These are phyloP conservation scores for Goniozus legneri DNA, from an alignment of 1,140 invertebrate genomes.

Conservation along the genomic window DNA sequence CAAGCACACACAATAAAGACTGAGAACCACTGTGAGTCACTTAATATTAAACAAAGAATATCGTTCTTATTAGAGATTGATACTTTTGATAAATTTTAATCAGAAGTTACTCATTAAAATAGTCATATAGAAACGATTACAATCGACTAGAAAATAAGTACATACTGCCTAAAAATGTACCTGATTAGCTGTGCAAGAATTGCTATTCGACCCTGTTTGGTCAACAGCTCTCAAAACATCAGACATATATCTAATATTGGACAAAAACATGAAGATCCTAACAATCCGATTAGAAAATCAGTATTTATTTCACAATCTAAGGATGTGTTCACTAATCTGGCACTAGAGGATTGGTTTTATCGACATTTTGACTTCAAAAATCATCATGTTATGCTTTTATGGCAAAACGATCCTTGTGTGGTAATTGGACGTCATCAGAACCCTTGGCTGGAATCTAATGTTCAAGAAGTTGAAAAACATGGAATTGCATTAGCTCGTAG, in stretches of 20 bases:
- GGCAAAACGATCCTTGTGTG: conserved; percentile 89
- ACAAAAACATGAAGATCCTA: background rate
- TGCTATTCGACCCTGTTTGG: too few species aligned
- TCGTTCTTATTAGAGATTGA: too few species aligned
- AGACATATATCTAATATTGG: too few species aligned
- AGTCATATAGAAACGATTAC: too few species aligned
- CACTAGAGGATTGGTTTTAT: conserved; percentile 93
- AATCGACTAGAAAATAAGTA: conserved; percentile 7
- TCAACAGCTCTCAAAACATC: too few species aligned
- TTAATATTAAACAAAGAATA: too few species aligned
- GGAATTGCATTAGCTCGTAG: conserved; percentile 76
- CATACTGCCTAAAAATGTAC: conserved; percentile 31
- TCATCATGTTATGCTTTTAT: conserved; percentile 82
- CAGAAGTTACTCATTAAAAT: too few species aligned
- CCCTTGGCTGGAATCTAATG: conserved; percentile 88
- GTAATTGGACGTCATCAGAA: conserved; percentile 97
- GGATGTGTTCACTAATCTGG: conserved; percentile 87
- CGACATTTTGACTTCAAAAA: conserved; percentile 76
- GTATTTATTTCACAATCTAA: conserved; percentile 89
- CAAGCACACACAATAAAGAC: too few species aligned
- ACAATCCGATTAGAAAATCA: conserved; percentile 67
- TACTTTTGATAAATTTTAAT: too few species aligned
- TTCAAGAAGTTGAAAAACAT: conserved; percentile 59
- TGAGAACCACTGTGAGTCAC: too few species aligned
- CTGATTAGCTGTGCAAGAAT: conserved; percentile 24